Base-by-base conservation (phyloP, 2,888 invertebrate species). In the Drosophila neotestacea region DNA sequence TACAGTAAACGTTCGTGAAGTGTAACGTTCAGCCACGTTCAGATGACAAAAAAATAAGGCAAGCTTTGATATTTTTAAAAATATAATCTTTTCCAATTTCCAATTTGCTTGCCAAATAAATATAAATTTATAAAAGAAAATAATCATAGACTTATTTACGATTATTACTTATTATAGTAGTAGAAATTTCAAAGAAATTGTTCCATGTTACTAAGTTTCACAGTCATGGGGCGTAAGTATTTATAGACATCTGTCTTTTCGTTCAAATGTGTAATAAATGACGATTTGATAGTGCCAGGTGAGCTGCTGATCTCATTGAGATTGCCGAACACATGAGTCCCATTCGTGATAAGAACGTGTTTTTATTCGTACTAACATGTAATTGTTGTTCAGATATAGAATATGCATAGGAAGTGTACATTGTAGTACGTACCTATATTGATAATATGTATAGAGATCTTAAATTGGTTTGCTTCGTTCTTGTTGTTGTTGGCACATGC, bases 401-500 rank as follows among this genome's bases (percentile, higher is more conserved):
- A 30, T 16, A 46, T 13, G 28, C 6, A 27, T 13, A 13, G 28
- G 22, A 13, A 11, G 46, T 46, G 7, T 30, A 59, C 52, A 34
- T 30, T 50, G 39, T 42, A 11, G 28, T 27, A 27, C 5, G 30
- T 9, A 42, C 38, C 4, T 13, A 10, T 61, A 44, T 46, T 16
- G 30, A 63, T 76, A 42, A 34, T 52, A 28, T 56, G 7, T 70
- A 22, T 22, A 22, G 22, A 38, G 22, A 32, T 38, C 30, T 42
- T 42, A 3, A 54, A 58, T 73, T 56, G 55, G 13, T 56, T 60
- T 44, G 30, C 4, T 5, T 7, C 10, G 22, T 27, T 38, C 30
- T 41, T 42, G 28, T 63, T 65, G 41, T 79, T 82, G 87, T 86
- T 83, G 88, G 80, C 85, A 68, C 74, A 51, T 44, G 51, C 59